Evolutionary conservation across 2,888 invertebrate genomes (phyloP), one percentile per base, ranked within the genome.

Genomic region (Conops quadrifasciatus): DNA sequence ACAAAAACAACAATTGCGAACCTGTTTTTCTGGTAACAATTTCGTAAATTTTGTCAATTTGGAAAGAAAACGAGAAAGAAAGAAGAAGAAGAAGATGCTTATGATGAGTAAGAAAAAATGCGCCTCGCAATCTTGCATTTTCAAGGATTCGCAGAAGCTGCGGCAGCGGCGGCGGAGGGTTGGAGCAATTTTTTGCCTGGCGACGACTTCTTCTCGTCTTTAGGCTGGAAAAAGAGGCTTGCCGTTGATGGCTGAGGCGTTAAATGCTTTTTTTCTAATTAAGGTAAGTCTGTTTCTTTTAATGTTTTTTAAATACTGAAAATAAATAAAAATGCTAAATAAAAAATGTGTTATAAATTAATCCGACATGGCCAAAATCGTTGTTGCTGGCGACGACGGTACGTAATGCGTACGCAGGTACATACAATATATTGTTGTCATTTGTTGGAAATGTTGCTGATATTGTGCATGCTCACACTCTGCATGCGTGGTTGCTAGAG

Each of bases 131-230:
- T 36, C 65, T 77, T 69, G 72, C 77, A 76, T 74, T 75, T 76
- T 77, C 75, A 76, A 77, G 77, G 77, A 77, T 78, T 71, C 75
- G 70, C 72, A 71, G 75, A n/a, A n/a, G n/a, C n/a, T n/a, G n/a
- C n/a, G n/a, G n/a, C n/a, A n/a, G n/a, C n/a, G n/a, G 75, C 74
- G 71, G 75, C 72, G 75, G 75, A 72, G n/a, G 74, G 7, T 43
- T 73, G 47, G 4, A 49, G 72, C 36, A 1, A 51, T 59, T 59
- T n/a, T 66, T 66, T 45, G 36, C 49, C 36, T 28, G 30, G 45
- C 45, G 45, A 30, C 30, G 2, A 30, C 36, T 60, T 16, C 2
- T 60, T 60, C 36, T 16, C 60, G 7, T 11, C 60, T 11, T n/a
- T 24, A 24, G 26, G 58, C 21, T 15, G 28, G 26, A n/a, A n/a